phyloP scores from a whole-genome alignment of 2,113 vertebrate genomes.

The Poecilia latipinna region DNA sequence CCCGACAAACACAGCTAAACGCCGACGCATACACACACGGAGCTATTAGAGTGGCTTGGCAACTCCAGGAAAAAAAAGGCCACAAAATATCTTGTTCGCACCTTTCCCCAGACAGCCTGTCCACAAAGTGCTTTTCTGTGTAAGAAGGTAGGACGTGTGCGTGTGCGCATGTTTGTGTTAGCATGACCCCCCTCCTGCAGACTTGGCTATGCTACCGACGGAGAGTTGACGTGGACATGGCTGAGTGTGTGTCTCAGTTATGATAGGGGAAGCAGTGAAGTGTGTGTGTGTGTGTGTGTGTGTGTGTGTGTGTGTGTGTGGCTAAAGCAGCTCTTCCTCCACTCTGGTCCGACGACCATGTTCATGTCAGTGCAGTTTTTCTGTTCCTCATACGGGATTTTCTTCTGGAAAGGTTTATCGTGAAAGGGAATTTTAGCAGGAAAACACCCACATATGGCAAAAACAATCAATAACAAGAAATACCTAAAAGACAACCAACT shows the following conservation, averaged over 20 bases:
- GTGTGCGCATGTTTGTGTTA: conserved; percentile 15
- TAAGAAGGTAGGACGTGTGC: conserved; percentile 50
- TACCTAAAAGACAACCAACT: background rate
- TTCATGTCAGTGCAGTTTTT: conserved; percentile 17
- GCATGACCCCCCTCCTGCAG: conserved; percentile 46
- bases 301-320: conserved; percentile 22
- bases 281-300: conserved; percentile 16
- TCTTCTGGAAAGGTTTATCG: conserved; percentile 5
- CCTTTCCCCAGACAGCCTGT: conserved; percentile 66
- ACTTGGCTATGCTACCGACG: conserved; percentile 62
- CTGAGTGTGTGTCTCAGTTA: conserved; percentile 67
- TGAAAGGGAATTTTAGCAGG: conserved; percentile 2
- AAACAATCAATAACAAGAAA: background rate
- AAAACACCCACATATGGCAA: background rate
- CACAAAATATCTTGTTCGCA: conserved; percentile 70
- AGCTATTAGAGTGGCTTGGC: conserved; percentile 65
- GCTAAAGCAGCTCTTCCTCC: conserved; percentile 7
- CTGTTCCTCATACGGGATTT: background rate
- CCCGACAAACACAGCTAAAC: background rate
- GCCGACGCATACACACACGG: background rate
- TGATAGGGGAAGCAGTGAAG: conserved; percentile 63
- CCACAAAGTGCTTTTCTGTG: conserved; percentile 77
- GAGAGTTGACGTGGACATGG: conserved; percentile 64
- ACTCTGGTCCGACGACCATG: conserved; percentile 24
- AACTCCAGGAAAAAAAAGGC: conserved; percentile 39